These are phyloP conservation scores for Poecile montanus DNA, from an alignment of 2,797 vertebrate species.

Conservation along the genomic window DNA sequence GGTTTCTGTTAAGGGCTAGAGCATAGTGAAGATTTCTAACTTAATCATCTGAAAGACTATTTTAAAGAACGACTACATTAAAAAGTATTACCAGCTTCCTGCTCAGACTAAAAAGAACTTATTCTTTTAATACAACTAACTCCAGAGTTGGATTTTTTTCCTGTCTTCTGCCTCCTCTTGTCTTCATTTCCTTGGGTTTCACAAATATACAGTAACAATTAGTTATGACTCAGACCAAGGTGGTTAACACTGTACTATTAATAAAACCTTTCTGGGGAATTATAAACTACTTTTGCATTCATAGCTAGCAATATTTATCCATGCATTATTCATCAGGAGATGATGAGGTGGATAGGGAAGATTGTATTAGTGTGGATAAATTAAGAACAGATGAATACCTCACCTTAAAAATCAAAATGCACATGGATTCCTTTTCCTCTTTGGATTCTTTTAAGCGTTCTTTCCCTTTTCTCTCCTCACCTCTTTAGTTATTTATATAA, in stretches of 20 bases:
- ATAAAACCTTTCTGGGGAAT: slow-evolving; percentile 49
- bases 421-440: not conserved
- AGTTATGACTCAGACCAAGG: slow-evolving; percentile 56
- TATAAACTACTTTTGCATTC: slow-evolving; percentile 39
- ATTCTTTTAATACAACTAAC: slow-evolving; percentile 37
- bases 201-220: slow-evolving; percentile 56
- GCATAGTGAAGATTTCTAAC: slow-evolving; percentile 19
- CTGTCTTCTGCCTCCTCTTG: not conserved
- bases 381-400: slow-evolving; percentile 35
- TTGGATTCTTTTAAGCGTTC: not conserved
- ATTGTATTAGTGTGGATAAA: slow-evolving; percentile 23
- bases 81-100: slow-evolving; percentile 56
- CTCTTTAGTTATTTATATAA: not conserved
- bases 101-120: slow-evolving; percentile 52
- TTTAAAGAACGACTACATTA: slow-evolving; percentile 62
- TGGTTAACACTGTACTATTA: slow-evolving; percentile 55
- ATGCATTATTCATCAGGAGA: slow-evolving; percentile 55
- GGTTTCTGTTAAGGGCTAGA: slow-evolving; percentile 44
- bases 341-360: slow-evolving; percentile 44
- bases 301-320: slow-evolving; percentile 53
- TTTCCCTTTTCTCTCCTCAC: not conserved
- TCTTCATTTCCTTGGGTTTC: slow-evolving; percentile 47
- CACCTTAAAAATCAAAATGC: not conserved
- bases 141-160: not conserved
- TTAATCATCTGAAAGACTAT: slow-evolving; percentile 48